These are phyloP conservation scores for Galerucella nymphaeae DNA, from an alignment of 2,888 invertebrate species.

Conservation along the genomic window DNA sequence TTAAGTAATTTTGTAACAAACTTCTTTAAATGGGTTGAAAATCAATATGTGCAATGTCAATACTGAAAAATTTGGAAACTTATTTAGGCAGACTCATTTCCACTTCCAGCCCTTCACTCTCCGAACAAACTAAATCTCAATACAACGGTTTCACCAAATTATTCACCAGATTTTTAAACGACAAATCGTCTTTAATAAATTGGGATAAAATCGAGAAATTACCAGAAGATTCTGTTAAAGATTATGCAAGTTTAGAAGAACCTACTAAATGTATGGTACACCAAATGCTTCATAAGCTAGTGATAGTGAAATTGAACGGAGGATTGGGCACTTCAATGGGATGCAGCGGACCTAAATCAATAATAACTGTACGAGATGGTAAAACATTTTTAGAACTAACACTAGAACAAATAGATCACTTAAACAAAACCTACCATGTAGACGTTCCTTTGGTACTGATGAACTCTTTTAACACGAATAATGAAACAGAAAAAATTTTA, in stretches of 20 bases:
- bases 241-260: constrained; percentile 76
- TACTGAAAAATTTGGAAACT: background rate
- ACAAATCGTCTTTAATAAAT: constrained; percentile 76
- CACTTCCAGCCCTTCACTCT: constrained; percentile 74
- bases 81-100: background rate
- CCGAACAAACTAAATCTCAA: constrained; percentile 65
- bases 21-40: background rate
- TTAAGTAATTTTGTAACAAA: background rate
- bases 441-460: constrained; percentile 97
- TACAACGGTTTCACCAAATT: constrained; percentile 57
- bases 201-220: constrained; percentile 94
- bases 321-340: constrained; percentile 98
- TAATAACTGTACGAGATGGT: constrained; percentile 92
- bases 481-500: constrained; percentile 96
- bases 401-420: constrained; percentile 94
- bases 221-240: constrained; percentile 84
- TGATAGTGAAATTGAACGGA: constrained; percentile 95
- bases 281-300: constrained; percentile 85
- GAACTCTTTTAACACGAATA: constrained; percentile 99
- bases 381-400: constrained; percentile 94
- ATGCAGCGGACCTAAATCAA: constrained; percentile 94
- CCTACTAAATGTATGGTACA: constrained; percentile 70
- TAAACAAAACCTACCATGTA: constrained; percentile 93
- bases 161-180: constrained; percentile 56
- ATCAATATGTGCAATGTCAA: background rate